phyloP scores from a whole-genome alignment of 1,140 invertebrate species.

The Bathynomus jamesi region DNA sequence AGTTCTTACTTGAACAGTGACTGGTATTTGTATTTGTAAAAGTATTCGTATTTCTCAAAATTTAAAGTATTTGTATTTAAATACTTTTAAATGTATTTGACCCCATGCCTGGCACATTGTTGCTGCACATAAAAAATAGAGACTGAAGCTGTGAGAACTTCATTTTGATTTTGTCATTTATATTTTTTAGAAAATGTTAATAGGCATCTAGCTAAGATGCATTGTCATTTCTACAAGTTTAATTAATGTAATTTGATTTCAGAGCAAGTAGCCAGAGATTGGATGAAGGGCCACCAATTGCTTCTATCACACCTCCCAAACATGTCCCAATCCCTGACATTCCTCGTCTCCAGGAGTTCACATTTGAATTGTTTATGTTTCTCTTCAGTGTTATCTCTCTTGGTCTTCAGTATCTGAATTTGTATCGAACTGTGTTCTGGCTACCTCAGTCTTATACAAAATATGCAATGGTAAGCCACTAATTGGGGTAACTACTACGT shows the following conservation, averaged over 20 bases:
- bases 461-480: slow-evolving; percentile 68
- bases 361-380: slow-evolving; percentile 71
- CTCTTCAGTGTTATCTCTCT: slow-evolving; percentile 65
- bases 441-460: slow-evolving; percentile 79
- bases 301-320: background rate
- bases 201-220: too few relatives aligned
- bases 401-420: slow-evolving; percentile 81
- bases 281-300: background rate
- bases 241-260: background rate
- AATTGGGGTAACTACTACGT: too few relatives aligned
- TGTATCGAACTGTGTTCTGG: slow-evolving; percentile 97
- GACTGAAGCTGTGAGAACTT: background rate
- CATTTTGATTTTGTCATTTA: background rate
- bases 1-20: too few relatives aligned
- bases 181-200: background rate
- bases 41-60: background rate
- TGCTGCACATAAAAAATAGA: background rate
- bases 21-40: background rate
- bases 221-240: background rate
- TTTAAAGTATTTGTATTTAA: background rate
- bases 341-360: slow-evolving; percentile 67
- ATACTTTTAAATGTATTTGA: background rate
- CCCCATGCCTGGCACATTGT: background rate
- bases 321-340: slow-evolving; percentile 79
- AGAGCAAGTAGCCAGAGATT: background rate